Base-by-base conservation (phyloP, 2,797 vertebrate species). In the Sebastes steindachneri region DNA sequence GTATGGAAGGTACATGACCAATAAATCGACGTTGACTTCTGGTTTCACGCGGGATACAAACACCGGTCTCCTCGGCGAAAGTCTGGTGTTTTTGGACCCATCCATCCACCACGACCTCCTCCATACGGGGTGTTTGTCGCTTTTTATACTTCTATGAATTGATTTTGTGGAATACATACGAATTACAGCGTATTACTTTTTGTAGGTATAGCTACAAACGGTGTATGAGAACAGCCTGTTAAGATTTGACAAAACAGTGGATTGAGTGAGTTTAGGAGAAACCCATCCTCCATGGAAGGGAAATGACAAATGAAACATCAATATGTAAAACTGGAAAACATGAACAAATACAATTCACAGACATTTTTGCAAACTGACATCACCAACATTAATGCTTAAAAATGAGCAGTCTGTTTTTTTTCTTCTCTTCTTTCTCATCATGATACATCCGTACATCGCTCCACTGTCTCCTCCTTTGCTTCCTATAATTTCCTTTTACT, bases 211-310 rank as follows among this genome's bases (percentile, higher is more conserved):
- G 15, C 6, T 45, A 45, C 15, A 17, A 45, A 45, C 0, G 15
- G 15, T 17, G 41, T 45, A 45, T 45, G 37, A 41, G 14, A 45
- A 45, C 41, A 45, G 7, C 41, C 7, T 45, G 14, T 45, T 45
- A 19, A 45, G 37, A 57, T 79, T 63, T 84, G 67, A 60, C 57
- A 55, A 31, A 62, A 68, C n/a, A 71, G 48, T 51, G 8, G 51
- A 57, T 29, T 73, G 12, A 76, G 58, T 75, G 54, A 76, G 33
- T 73, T 71, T 28, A 53, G 4, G 33, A 64, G 29, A 63, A 77
- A 41, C 45, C 7, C 1, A 67, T 15, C 31, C 7, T 64, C 21
- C 11, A 23, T 4, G 29, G 26, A 25, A 6, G 5, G 17, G 31
- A 25, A 62, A 45, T 71, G 21, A 60, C 35, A 69, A 37, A 67